Evolutionary conservation across 1,140 invertebrate genomes (phyloP).

Genomic region (Rhagoletis pomonella): DNA sequence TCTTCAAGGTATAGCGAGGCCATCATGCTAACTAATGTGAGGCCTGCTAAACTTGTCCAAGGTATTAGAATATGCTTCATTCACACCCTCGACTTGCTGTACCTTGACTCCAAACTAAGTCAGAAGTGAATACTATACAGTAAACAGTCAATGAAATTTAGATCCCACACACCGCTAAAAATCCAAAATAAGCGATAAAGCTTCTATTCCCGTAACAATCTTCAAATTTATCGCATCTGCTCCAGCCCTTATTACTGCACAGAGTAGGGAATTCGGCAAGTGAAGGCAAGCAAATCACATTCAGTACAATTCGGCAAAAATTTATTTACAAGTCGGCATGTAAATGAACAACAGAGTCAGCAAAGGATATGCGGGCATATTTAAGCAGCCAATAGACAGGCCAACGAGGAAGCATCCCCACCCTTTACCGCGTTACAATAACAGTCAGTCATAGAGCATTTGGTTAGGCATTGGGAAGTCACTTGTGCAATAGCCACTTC

Average conservation of each 20-base stretch:
- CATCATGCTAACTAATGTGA: too few species aligned
- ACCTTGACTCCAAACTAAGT: too few species aligned
- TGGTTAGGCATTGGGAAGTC: constrained; percentile 34
- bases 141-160: too few species aligned
- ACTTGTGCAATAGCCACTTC: constrained; percentile 13
- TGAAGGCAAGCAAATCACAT: neutral
- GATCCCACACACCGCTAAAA: too few species aligned
- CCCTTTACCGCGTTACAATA: neutral
- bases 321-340: neutral
- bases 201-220: too few species aligned
- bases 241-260: neutral
- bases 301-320: constrained; percentile 28
- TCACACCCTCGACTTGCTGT: too few species aligned
- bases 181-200: too few species aligned
- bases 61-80: too few species aligned
- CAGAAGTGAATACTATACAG: too few species aligned
- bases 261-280: neutral
- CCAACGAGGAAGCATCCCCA: too few species aligned
- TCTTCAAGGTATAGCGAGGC: too few species aligned
- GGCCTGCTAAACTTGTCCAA: too few species aligned
- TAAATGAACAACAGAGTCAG: neutral
- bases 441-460: constrained; percentile 1
- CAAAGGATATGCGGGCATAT: constrained; percentile 11
- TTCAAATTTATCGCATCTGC: neutral
- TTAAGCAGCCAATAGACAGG: neutral